These are phyloP conservation scores for Cryptocephalus moraei DNA, from an alignment of 2,888 invertebrate genomes.

Conservation along the genomic window DNA sequence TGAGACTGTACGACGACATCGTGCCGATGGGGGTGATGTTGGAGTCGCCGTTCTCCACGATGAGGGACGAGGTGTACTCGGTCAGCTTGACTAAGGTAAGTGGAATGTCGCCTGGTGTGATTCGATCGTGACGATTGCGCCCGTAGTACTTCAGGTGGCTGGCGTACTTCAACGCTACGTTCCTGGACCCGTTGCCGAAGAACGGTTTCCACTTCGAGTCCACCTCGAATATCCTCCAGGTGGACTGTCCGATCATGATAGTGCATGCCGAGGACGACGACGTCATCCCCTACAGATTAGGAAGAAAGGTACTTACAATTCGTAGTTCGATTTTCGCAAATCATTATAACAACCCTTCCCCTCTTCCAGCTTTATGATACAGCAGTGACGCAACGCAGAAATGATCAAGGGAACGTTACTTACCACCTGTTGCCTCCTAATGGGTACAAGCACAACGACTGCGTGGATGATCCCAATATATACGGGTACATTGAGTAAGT, in stretches of 20 bases:
- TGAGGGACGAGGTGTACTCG: constrained; percentile 25
- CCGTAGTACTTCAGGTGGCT: constrained; percentile 29
- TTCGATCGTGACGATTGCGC: neutral
- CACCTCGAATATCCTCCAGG: constrained; percentile 21
- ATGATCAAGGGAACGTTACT: neutral
- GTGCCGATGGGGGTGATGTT: constrained; percentile 26
- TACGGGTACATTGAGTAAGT: neutral
- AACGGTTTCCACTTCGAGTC: constrained; percentile 29
- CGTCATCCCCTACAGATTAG: constrained; percentile 25
- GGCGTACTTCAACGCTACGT: constrained; percentile 29
- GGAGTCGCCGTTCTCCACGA: constrained; percentile 28
- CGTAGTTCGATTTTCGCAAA: neutral
- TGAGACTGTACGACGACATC: constrained; percentile 16
- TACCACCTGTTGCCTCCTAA: neutral
- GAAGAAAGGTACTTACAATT: constrained; percentile 22
- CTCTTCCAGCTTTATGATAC: neutral
- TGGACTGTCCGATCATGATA: constrained; percentile 32
- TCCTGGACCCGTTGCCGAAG: constrained; percentile 25
- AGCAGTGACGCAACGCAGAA: neutral
- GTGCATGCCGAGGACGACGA: constrained; percentile 31
- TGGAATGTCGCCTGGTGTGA: neutral
- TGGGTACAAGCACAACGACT: neutral
- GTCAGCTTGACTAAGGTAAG: constrained; percentile 23
- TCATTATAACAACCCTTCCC: neutral
- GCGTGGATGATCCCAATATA: neutral